Conservation (phyloP, 2,797 vertebrate genomes). For the Molothrus aeneus region DNA sequence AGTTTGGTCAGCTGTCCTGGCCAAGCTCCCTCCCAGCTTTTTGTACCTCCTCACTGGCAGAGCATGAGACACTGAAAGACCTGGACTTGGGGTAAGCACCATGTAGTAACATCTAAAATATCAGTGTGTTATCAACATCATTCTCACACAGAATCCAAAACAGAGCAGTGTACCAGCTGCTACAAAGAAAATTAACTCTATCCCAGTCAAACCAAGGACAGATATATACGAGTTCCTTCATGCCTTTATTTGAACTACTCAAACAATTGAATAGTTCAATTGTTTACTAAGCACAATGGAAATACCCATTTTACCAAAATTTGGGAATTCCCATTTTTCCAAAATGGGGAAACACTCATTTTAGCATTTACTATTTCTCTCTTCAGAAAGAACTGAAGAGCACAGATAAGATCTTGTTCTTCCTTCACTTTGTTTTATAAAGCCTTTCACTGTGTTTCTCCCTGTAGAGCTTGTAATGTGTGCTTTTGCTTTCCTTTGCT, state of each 20-base stretch:
- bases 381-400: not conserved
- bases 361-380: not conserved
- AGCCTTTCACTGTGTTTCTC: not conserved
- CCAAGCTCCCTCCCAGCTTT: not conserved
- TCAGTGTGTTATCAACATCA: not conserved
- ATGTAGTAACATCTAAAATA: not conserved
- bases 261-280: not conserved
- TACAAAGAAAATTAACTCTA: not conserved
- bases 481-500: not conserved
- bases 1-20: not conserved
- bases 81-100: not conserved
- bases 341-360: not conserved
- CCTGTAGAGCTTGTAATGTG: not conserved
- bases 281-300: not conserved
- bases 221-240: not conserved
- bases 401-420: not conserved
- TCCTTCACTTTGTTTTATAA: not conserved
- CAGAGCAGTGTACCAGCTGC: not conserved
- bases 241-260: not conserved
- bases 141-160: not conserved
- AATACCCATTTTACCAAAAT: not conserved
- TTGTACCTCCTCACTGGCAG: not conserved
- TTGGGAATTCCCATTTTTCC: not conserved
- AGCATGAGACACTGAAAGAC: not conserved
- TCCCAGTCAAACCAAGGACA: not conserved